A percentile compares a stretch with the other conserved stretches of the same genome.
Conservation (phyloP, 92 coral and sea anemone genomes). For the Epizoanthus ramosus region DNA sequence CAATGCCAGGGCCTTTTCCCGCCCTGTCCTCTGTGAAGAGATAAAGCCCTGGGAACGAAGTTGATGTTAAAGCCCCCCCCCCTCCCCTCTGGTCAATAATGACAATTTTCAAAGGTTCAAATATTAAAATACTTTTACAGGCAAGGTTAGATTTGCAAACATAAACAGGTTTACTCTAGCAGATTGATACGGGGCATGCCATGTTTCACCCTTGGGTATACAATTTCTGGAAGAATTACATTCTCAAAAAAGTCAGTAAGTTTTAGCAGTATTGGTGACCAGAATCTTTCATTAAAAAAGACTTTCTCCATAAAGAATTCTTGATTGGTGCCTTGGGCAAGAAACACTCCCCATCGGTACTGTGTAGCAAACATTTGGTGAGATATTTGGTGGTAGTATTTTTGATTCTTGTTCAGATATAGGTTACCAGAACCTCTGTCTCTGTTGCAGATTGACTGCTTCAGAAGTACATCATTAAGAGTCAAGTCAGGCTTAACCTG, state of each 20-base stretch:
- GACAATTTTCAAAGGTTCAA: too few species aligned
- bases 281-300: neutral
- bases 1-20: too few species aligned
- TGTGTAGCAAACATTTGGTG: neutral
- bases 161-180: neutral
- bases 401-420: slow-evolving; percentile 3
- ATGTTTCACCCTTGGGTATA: slow-evolving; percentile 14
- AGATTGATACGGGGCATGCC: slow-evolving; percentile 25
- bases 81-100: too few species aligned
- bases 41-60: too few species aligned
- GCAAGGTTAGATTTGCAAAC: too few species aligned
- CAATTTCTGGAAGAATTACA: slow-evolving; percentile 38
- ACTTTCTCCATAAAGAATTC: slow-evolving; percentile 23
- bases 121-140: too few species aligned
- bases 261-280: slow-evolving; percentile 19
- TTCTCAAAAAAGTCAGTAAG: slow-evolving; percentile 26
- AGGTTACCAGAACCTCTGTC: neutral
- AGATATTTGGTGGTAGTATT: neutral
- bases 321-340: slow-evolving; percentile 26
- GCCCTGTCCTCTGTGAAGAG: too few species aligned
- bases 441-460: too few species aligned
- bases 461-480: too few species aligned
- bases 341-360: slow-evolving; percentile 10
- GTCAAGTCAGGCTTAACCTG: too few species aligned
- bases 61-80: too few species aligned